These are phyloP conservation scores for Rhombomys opimus DNA, from an alignment of 2,113 vertebrate genomes.

Conservation along the genomic window DNA sequence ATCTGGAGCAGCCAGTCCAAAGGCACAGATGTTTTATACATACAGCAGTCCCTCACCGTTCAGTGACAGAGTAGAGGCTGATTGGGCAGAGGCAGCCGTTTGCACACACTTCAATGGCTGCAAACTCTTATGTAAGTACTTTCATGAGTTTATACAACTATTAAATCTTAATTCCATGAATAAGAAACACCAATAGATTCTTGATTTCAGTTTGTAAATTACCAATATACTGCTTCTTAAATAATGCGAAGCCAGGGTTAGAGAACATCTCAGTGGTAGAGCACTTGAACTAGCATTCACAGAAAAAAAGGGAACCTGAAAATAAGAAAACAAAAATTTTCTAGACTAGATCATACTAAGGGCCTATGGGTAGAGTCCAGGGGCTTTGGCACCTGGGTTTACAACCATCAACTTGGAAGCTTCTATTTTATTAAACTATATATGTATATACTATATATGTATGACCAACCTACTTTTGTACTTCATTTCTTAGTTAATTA, in stretches of 20 bases:
- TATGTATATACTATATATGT: no score
- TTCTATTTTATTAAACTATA: constrained; percentile 6
- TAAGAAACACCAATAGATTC: neutral
- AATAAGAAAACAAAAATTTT: neutral
- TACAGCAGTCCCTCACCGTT: neutral
- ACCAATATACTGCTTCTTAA: constrained; percentile 33
- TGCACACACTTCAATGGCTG: neutral
- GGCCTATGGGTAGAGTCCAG: neutral
- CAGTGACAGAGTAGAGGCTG: neutral
- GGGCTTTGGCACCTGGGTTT: neutral
- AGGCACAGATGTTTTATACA: neutral
- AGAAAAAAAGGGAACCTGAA: neutral
- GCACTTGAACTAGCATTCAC: neutral
- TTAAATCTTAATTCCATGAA: constrained; percentile 11
- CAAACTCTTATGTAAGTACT: neutral
- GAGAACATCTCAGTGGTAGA: neutral
- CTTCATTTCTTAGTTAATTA: neutral
- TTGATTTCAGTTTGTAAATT: neutral
- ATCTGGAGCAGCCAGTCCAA: neutral
- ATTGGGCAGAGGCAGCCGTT: neutral
- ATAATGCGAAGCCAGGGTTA: neutral
- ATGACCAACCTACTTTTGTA: neutral
- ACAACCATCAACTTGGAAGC: neutral
- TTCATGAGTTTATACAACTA: neutral
- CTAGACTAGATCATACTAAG: neutral